Base-by-base conservation (phyloP, 2,113 vertebrate species). In the Rhea americana region DNA sequence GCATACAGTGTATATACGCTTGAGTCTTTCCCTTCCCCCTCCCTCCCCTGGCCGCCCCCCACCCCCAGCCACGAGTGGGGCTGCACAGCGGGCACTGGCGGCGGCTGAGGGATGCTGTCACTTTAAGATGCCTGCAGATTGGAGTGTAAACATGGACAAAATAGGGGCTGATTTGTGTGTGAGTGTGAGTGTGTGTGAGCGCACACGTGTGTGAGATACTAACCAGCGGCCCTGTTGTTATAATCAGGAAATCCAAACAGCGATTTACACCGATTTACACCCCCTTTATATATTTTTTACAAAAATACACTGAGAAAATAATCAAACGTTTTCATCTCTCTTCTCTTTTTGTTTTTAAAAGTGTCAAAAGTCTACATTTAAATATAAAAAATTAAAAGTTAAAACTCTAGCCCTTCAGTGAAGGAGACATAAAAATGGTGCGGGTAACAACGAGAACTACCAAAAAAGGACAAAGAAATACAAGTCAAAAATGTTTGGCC, bases 261-360 rank as follows among this genome's bases (percentile, higher is more conserved):
- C 99, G 98, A 98, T 99, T 98, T 98, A 99, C 98, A 99, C 98
- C 98, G 98, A 99, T 99, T 99, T 98, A 99, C 98, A 99, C 98
- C 98, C 99, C 98, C 98, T 98, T 98, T 98, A 98, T 98, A 99
- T 99, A 99, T 99, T 99, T 99, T 99, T 99, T 99, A 99, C 99
- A 99, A 99, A 99, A 99, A 99, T 99, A 99, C 99, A 99, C 99
- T 99, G 99, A 99, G 99, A 99, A 99, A 99, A 99, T 99, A 99
- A 99, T 99, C 99, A 99, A 99, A 99, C 98, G 99, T 99, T 99
- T 99, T 98, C 98, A 98, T 98, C 98, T 98, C 97, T 98, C 97
- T 98, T 98, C 94, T 98, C 96, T 98, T 97, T 99, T 98, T 98
- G 97, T 98, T 98, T 98, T 99, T 98, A 98, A 98, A 99, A 99